Conservation (phyloP, 1,140 invertebrate species). For the Ptiloglossa arizonensis region DNA sequence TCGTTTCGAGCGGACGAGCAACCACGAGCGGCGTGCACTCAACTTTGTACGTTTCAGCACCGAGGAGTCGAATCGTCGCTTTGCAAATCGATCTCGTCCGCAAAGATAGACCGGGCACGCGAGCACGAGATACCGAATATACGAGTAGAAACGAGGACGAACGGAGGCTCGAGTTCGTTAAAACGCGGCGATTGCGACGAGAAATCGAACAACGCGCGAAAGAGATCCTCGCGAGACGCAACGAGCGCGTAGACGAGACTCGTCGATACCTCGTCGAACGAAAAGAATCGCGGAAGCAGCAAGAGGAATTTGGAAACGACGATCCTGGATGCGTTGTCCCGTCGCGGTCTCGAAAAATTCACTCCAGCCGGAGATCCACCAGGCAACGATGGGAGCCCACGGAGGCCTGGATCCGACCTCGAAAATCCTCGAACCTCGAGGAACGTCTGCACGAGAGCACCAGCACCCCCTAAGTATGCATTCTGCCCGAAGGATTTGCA, state of each 20-base stretch:
- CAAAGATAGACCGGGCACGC: too few species aligned
- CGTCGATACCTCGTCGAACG: too few species aligned
- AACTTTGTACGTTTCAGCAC: constrained; percentile 37
- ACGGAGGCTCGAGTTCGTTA: neutral
- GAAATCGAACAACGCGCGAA: neutral
- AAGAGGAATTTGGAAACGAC: neutral
- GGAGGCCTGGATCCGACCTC: constrained; percentile 41
- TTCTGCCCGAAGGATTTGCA: constrained; percentile 47
- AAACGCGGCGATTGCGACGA: neutral
- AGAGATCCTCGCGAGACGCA: neutral
- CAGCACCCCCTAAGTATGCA: constrained; percentile 57
- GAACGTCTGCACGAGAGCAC: constrained; percentile 63
- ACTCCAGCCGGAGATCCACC: too few species aligned
- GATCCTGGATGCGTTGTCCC: constrained; percentile 15
- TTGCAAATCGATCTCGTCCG: neutral
- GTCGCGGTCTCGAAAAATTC: constrained; percentile 1
- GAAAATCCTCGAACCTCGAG: constrained; percentile 50
- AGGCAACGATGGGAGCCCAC: constrained; percentile 11
- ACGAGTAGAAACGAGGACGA: neutral
- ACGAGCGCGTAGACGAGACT: too few species aligned
- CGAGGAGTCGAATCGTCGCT: neutral
- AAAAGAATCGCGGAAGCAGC: neutral
- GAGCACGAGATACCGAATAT: too few species aligned
- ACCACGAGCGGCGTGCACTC: neutral
- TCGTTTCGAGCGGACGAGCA: neutral